Conservation (phyloP, 2,797 vertebrate species). For the Mormyrus hasselquistii region DNA sequence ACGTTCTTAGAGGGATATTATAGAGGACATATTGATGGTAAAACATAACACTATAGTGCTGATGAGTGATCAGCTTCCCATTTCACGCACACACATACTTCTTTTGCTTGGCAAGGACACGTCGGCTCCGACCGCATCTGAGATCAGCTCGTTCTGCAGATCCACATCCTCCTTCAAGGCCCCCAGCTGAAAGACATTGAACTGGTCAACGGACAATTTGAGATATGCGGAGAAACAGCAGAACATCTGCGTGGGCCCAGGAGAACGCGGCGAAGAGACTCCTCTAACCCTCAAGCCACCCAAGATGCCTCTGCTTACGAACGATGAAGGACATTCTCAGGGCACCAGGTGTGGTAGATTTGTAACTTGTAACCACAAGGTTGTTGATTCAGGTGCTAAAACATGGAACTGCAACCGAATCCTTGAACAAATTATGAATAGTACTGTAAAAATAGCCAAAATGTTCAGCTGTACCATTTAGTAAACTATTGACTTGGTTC, state of each 20-base stretch:
- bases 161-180: slow-evolving; percentile 51
- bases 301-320: background rate
- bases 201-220: background rate
- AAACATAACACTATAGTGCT: background rate
- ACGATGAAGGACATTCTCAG: background rate
- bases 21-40: background rate
- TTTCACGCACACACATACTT: slow-evolving; percentile 27
- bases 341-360: background rate
- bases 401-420: background rate
- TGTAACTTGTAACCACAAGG: background rate
- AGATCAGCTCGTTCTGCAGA: slow-evolving; percentile 50
- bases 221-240: background rate
- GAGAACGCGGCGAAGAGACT: background rate
- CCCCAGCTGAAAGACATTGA: slow-evolving; percentile 45
- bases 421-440: background rate
- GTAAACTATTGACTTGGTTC: background rate
- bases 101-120: slow-evolving; percentile 54
- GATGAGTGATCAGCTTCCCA: background rate
- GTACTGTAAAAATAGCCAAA: background rate
- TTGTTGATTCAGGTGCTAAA: background rate
- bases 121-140: slow-evolving; percentile 45
- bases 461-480: background rate
- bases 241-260: background rate
- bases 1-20: background rate
- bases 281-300: background rate